Percentiles rank a stretch among this genome's conserved stretches.
Conservation (phyloP, 1,140 invertebrate species). For the Zophobas atratus region DNA sequence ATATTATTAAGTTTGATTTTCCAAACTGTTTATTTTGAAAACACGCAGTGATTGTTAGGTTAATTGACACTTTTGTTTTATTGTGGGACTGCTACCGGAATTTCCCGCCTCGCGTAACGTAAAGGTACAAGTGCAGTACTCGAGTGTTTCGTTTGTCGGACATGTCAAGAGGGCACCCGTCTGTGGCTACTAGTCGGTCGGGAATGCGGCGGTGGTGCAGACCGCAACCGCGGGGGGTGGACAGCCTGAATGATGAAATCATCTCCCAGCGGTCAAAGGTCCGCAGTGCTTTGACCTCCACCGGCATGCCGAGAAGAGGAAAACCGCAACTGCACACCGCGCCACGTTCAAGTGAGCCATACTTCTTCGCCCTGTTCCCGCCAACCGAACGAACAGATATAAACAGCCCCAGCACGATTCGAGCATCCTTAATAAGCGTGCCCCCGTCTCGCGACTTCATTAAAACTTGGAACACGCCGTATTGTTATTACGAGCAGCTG, state of each 20-base stretch:
- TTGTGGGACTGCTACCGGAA: no score
- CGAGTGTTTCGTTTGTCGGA: slow-evolving; percentile 11
- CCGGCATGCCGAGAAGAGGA: slow-evolving; percentile 6
- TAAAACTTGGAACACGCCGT: slow-evolving; percentile 48
- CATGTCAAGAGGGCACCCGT: slow-evolving; percentile 22
- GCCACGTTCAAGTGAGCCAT: slow-evolving; percentile 35
- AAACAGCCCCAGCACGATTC: slow-evolving; percentile 27
- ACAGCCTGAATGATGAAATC: slow-evolving; percentile 56
- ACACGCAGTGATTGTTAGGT: no score
- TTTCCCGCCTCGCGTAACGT: not conserved
- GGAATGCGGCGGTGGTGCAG: slow-evolving; percentile 50
- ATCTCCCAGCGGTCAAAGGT: slow-evolving; percentile 57
- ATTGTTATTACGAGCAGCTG: slow-evolving; percentile 28
- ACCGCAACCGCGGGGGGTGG: slow-evolving; percentile 52
- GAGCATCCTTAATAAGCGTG: slow-evolving; percentile 40
- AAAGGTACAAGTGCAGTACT: slow-evolving; percentile 6
- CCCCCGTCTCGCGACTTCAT: slow-evolving; percentile 44
- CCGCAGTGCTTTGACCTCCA: slow-evolving; percentile 57
- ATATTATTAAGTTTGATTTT: no score
- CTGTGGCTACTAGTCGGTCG: slow-evolving; percentile 47
- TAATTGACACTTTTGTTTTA: no score
- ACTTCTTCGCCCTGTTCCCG: slow-evolving; percentile 34
- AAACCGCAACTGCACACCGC: slow-evolving; percentile 37
- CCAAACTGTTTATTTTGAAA: no score
- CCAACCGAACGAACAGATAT: slow-evolving; percentile 37